A percentile compares a stretch with the other conserved stretches of the same genome.
Evolutionary conservation across 30 jellyfish, hydroid and myxozoan genomes (phyloP).

Genomic region (Hydra vulgaris): DNA sequence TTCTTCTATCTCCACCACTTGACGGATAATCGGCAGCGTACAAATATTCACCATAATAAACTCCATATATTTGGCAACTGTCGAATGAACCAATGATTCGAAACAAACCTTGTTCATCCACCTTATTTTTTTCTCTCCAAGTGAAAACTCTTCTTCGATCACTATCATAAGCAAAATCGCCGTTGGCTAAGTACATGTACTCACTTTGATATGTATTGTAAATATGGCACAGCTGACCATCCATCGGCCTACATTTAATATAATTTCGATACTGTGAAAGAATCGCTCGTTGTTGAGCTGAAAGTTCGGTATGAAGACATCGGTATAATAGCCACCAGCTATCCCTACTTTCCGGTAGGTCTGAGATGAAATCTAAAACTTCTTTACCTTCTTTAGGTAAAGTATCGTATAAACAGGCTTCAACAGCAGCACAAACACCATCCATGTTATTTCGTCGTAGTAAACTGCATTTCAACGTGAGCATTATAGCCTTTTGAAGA

Average conservation of each 20-base stretch:
- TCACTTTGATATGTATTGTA: not conserved
- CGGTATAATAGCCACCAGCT: conserved; percentile 11
- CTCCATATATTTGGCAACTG: conserved; percentile 2
- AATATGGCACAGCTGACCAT: conserved; percentile 1
- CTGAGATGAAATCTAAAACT: not conserved
- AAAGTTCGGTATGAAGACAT: not conserved
- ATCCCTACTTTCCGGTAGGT: not conserved
- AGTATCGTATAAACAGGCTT: not conserved
- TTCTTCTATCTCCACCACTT: not conserved
- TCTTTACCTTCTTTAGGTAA: conserved; percentile 4
- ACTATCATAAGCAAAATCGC: conserved; percentile 5
- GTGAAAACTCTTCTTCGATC: not conserved
- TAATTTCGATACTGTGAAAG: not conserved
- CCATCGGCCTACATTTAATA: not conserved
- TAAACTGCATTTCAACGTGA: not conserved
- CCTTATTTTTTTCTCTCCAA: not conserved
- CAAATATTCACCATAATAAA: conserved; percentile 7
- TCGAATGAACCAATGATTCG: conserved; percentile 1
- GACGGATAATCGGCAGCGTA: conserved; percentile 5
- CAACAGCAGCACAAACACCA: not conserved
- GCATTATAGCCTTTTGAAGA: not conserved
- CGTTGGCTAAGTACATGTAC: not conserved
- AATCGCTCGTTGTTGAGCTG: conserved; percentile 6
- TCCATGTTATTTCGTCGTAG: conserved; percentile 11
- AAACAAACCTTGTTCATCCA: not conserved